Evolutionary conservation across 2,888 invertebrate species (phyloP), one percentile per base, ranked within the genome.

Genomic region (Erebia palarica): DNA sequence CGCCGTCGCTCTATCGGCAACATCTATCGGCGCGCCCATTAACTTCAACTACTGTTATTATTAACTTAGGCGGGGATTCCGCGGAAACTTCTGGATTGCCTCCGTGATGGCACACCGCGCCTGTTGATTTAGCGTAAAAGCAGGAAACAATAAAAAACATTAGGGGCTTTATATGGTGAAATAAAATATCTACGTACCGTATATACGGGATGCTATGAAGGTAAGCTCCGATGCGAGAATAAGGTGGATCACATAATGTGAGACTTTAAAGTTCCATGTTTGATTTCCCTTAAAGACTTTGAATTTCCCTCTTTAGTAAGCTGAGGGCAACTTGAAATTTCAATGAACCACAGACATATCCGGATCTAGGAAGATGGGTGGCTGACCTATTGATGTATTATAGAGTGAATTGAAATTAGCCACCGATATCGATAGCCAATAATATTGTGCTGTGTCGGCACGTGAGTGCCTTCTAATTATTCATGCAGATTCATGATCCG

Each of bases 21-120:
- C 78, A 78, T 82, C 82, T 80, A 82, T 81, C 81, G 77, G 76
- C 74, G 76, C 71, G 72, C 72, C 79, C 79, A 80, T 82, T 81
- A 80, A 80, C 77, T 82, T 81, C 76, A 80, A 80, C 81, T 80
- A 79, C 81, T 79, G 81, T 82, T 84, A 83, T 83, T 84, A 84
- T 81, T 82, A 82, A 82, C 77, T 83, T 81, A 81, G 77, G 71
- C 77, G 77, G 75, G 77, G 81, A 81, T 81, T 80, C 77, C 75
- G 77, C 79, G 77, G 76, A 78, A 83, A 82, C 77, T 82, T 81
- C 74, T 76, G 78, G 75, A 81, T 81, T 80, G 79, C 73, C 71
- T 77, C 73, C 71, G 74, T 71, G 73, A 75, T 77, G 76, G 79
- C 78, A 80, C 75, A 77, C 71, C 70, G 60, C 64, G 68, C 73